phyloP scores from a whole-genome alignment of 2,113 vertebrate species.

The Lamprologus lemairii region DNA sequence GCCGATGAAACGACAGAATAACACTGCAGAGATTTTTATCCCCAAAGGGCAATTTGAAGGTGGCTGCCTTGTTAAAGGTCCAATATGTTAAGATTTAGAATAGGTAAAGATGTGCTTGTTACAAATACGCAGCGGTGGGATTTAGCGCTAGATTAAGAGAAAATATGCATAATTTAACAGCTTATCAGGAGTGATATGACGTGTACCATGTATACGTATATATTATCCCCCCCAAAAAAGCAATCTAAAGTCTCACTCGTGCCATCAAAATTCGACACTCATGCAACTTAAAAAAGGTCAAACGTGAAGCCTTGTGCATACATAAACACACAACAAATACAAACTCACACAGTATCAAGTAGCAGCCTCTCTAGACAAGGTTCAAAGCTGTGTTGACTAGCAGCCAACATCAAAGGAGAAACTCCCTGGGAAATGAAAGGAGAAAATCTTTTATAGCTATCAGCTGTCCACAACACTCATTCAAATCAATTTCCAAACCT shows the following conservation, averaged over 20 bases:
- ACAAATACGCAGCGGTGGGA: neutral
- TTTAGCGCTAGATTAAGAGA: neutral
- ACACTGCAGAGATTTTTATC: conserved; percentile 59
- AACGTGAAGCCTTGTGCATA: neutral
- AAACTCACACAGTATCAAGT: conserved; percentile 28
- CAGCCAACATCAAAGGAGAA: conserved; percentile 63
- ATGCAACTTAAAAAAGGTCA: conserved; percentile 25
- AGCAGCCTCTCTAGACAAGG: conserved; percentile 12
- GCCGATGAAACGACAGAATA: conserved; percentile 54
- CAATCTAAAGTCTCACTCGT: neutral
- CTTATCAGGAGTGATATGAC: neutral
- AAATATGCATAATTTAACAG: neutral
- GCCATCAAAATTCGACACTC: neutral
- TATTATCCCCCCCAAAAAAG: neutral
- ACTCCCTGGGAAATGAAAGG: conserved; percentile 64
- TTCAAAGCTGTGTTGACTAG: conserved; percentile 53
- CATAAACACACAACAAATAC: conserved; percentile 26
- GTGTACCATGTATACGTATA: neutral
- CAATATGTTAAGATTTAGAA: conserved; percentile 30
- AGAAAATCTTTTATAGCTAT: conserved; percentile 67
- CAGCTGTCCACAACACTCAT: conserved; percentile 71
- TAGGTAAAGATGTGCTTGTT: conserved; percentile 4
- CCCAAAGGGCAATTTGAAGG: conserved; percentile 61
- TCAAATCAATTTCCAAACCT: conserved; percentile 73
- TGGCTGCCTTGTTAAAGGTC: conserved; percentile 37